Evolutionary conservation across 2,888 invertebrate species (phyloP), one percentile per base, ranked within the genome.

Genomic region (Antitype chi): DNA sequence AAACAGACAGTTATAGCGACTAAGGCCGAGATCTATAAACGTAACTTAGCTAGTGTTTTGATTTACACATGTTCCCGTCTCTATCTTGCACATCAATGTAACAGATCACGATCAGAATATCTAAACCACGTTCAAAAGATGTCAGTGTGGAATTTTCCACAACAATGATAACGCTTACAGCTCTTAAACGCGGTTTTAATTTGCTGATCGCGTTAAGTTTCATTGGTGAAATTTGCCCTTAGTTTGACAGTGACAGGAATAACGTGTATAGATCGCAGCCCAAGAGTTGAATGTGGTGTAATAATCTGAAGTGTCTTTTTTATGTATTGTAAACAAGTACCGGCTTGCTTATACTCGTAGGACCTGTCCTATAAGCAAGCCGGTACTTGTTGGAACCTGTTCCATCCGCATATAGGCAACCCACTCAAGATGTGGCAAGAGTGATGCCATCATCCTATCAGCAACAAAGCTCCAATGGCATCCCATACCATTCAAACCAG

Each of bases 1-100:
- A 83, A 73, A 28, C 9, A 15, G 23, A 17, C 64, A 70, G 20
- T 1, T 52, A 25, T 17, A n/a, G 71, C 68, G 57, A 47, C 8
- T 15, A 8, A 11, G 9, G 9, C 15, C 1, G 1, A 23, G 9
- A 9, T 52, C 9, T 67, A 17, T 67, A 23, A 32, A 23, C 28
- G 1, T 28, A 20, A 60, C 60, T 20, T 32, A 32, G 20, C 2
- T 32, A 2, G 11, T 38, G 23, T 7, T 63, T 38, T 38, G 4
- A 63, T 3, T 38, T 38, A 8, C 17, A 17, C 2, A 53, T 2
- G 32, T 64, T 43, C 11, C 1, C 2, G 9, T 62, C 38, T 38
- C 0, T 64, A 17, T 43, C n/a, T 63, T n/a, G 9, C n/a, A 17
- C 52, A 52, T 7, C 8, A 9, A 38, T 5, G 6, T 5, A 38